Percentiles rank a stretch among this genome's conserved stretches.
phyloP scores from a whole-genome alignment of 1,140 invertebrate species.

The Drosophila teissieri region DNA sequence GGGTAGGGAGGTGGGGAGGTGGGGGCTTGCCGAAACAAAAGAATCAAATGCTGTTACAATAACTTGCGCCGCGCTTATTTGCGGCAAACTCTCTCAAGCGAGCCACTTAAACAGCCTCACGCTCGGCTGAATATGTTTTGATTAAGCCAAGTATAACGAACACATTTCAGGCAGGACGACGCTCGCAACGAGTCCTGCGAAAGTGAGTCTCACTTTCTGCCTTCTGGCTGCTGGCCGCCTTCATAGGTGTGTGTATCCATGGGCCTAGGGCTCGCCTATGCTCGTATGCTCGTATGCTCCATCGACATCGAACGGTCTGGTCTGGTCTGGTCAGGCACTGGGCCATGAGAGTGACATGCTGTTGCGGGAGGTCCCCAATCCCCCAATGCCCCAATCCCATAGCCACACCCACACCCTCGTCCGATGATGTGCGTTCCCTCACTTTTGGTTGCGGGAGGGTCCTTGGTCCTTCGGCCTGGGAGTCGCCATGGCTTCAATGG shows the following conservation, averaged over 20 bases:
- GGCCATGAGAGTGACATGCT: slow-evolving; percentile 63
- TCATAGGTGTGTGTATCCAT: background rate
- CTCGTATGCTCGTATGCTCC: slow-evolving; percentile 71
- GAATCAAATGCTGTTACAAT: slow-evolving; percentile 81
- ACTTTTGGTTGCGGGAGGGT: slow-evolving; percentile 49
- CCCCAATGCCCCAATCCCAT: background rate
- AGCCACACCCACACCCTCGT: background rate
- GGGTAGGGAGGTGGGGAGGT: background rate
- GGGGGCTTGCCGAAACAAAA: slow-evolving; percentile 51
- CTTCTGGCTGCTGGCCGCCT: background rate
- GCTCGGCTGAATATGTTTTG: slow-evolving; percentile 81
- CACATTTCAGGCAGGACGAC: slow-evolving; percentile 65
- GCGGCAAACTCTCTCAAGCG: slow-evolving; percentile 77
- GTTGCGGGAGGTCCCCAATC: slow-evolving; percentile 7
- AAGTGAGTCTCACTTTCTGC: slow-evolving; percentile 55
- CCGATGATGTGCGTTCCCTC: slow-evolving; percentile 45
- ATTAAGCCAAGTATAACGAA: slow-evolving; percentile 82
- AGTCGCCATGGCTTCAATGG: slow-evolving; percentile 35
- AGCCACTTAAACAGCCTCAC: slow-evolving; percentile 80
- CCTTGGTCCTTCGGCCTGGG: slow-evolving; percentile 5
- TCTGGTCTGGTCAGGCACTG: slow-evolving; percentile 59
- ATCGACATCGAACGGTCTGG: slow-evolving; percentile 3
- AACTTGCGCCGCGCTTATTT: slow-evolving; percentile 72
- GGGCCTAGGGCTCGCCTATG: slow-evolving; percentile 60
- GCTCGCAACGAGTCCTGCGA: slow-evolving; percentile 20